A percentile compares a stretch with the other conserved stretches of the same genome.
These are phyloP conservation scores for Drosophila mimica DNA, from an alignment of 2,888 invertebrate species.

Conservation along the genomic window DNA sequence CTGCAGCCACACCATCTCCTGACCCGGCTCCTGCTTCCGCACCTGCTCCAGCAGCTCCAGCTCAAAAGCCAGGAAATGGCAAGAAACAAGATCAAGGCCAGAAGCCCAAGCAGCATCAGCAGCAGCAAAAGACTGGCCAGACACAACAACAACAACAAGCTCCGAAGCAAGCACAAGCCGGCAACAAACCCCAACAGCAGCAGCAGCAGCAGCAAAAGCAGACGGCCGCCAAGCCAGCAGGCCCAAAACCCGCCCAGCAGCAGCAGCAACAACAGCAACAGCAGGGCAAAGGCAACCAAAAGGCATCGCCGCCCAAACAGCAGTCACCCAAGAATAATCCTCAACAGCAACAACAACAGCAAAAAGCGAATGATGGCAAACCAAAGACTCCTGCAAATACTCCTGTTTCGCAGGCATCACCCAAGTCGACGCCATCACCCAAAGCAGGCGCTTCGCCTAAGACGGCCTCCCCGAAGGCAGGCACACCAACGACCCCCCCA, in stretches of 20 bases:
- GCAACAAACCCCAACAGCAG: constrained; percentile 35
- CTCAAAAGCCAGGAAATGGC: constrained; percentile 37
- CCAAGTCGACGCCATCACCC: constrained; percentile 86
- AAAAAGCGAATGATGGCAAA: constrained; percentile 36
- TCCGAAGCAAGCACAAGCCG: constrained; percentile 27
- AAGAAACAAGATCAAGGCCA: constrained; percentile 58
- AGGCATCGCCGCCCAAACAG: constrained; percentile 58
- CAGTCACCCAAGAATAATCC: constrained; percentile 30
- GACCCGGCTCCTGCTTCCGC: not conserved
- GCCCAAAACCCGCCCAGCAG: constrained; percentile 37
- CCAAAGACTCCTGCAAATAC: constrained; percentile 70
- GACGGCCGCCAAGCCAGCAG: constrained; percentile 39
- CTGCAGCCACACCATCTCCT: not conserved
- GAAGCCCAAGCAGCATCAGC: constrained; percentile 33
- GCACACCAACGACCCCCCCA: constrained; percentile 46
- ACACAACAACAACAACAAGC: constrained; percentile 33
- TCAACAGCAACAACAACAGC: constrained; percentile 41
- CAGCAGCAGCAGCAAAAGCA: constrained; percentile 42
- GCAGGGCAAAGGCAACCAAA: constrained; percentile 51
- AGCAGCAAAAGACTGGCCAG: constrained; percentile 21
- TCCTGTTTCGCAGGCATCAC: constrained; percentile 44
- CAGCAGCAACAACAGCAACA: constrained; percentile 58
- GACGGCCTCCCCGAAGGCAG: constrained; percentile 59
- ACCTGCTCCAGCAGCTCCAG: constrained; percentile 1
- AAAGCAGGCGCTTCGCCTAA: constrained; percentile 58